These are phyloP conservation scores for Phoebastria nigripes DNA, from an alignment of 2,797 vertebrate species.

Conservation along the genomic window DNA sequence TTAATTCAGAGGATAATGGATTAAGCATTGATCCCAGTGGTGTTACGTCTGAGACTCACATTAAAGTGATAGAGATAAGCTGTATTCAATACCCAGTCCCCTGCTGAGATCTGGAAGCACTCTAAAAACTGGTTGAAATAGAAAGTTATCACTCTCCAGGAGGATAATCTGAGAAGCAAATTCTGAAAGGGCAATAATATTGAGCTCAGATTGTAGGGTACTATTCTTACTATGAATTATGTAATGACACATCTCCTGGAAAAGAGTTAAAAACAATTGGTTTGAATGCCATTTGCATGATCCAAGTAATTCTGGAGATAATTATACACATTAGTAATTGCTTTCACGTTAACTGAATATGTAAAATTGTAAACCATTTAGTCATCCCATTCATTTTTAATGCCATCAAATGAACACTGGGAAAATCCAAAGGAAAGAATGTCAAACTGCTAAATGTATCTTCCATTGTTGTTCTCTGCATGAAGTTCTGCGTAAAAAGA, in stretches of 20 bases:
- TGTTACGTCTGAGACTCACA: not conserved
- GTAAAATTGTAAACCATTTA: conserved; percentile 1
- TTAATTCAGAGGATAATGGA: not conserved
- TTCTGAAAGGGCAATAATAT: not conserved
- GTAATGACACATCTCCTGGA: not conserved
- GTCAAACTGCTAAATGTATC: not conserved
- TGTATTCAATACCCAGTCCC: not conserved
- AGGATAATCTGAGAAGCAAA: not conserved
- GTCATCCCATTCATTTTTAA: conserved; percentile 35
- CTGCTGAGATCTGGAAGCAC: not conserved
- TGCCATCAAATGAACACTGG: not conserved
- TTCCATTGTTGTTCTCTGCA: not conserved
- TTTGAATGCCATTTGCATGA: not conserved
- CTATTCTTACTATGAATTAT: not conserved
- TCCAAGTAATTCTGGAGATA: conserved; percentile 3
- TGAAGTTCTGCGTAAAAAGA: not conserved
- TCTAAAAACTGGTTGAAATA: not conserved
- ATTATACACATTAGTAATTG: conserved; percentile 25
- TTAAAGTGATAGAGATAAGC: not conserved
- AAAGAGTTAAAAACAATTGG: not conserved
- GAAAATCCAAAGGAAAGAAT: not conserved
- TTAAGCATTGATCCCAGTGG: not conserved
- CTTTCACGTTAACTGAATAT: not conserved
- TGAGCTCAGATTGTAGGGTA: not conserved
- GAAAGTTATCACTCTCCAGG: not conserved